phyloP scores from a whole-genome alignment of 2,888 invertebrate species.

The Tribolium freemani region DNA sequence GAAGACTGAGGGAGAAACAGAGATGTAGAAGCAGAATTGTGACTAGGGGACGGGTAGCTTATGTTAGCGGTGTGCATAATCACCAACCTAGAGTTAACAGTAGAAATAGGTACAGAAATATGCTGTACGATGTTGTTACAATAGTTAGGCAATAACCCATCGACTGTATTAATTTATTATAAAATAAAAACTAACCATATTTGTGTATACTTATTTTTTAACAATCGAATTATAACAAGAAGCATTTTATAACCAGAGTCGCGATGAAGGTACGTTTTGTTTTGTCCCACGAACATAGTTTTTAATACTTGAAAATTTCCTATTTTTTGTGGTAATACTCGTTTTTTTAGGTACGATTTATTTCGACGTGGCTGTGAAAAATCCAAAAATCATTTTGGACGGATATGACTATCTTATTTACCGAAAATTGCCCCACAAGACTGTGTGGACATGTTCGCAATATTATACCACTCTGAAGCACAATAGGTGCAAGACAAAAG shows the following conservation, averaged over 20 bases:
- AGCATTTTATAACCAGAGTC: too few species aligned
- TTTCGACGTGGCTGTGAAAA: slow-evolving; percentile 51
- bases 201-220: not conserved
- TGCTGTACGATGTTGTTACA: slow-evolving; percentile 52
- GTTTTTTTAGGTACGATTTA: slow-evolving; percentile 52
- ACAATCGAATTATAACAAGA: too few species aligned
- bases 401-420: slow-evolving; percentile 49
- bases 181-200: not conserved
- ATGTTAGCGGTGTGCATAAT: slow-evolving; percentile 11
- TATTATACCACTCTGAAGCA: slow-evolving; percentile 21
- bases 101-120: slow-evolving; percentile 50
- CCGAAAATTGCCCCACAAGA: slow-evolving; percentile 35
- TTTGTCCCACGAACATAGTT: too few species aligned
- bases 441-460: slow-evolving; percentile 33
- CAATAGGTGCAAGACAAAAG: slow-evolving; percentile 35
- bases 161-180: not conserved
- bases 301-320: not conserved
- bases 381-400: slow-evolving; percentile 56
- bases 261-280: too few species aligned
- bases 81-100: slow-evolving; percentile 39
- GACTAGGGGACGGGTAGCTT: slow-evolving; percentile 37
- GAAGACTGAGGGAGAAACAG: slow-evolving; percentile 28
- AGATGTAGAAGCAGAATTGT: slow-evolving; percentile 57
- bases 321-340: not conserved
- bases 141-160: slow-evolving; percentile 45